These are phyloP conservation scores for Coregonus sp. DNA, from an alignment of 2,797 vertebrate species.

Conservation along the genomic window DNA sequence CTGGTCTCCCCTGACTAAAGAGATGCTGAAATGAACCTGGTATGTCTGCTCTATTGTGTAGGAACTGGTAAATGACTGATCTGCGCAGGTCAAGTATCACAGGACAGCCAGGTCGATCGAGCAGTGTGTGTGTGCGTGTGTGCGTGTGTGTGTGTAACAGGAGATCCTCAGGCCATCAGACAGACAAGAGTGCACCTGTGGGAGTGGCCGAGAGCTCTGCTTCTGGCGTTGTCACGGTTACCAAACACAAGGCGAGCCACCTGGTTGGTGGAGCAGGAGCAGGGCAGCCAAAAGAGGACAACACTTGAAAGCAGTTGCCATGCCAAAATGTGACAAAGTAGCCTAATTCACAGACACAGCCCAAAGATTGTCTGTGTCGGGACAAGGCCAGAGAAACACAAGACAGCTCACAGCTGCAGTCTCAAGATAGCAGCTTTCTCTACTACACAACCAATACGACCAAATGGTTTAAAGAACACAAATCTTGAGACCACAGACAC, in stretches of 20 bases:
- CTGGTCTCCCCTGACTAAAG: neutral
- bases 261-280: slow-evolving; percentile 58
- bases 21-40: neutral
- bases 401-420: slow-evolving; percentile 48
- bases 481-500: too few relatives aligned
- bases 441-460: too few relatives aligned
- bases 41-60: neutral
- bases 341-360: slow-evolving; percentile 43
- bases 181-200: slow-evolving; percentile 64
- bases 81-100: too few relatives aligned
- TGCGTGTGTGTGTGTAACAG: slow-evolving; percentile 6
- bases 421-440: slow-evolving; percentile 9
- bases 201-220: slow-evolving; percentile 37
- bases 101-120: too few relatives aligned
- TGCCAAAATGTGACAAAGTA: slow-evolving; percentile 49
- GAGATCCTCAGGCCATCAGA: slow-evolving; percentile 63
- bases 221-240: slow-evolving; percentile 58
- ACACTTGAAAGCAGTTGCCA: slow-evolving; percentile 57
- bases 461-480: too few relatives aligned
- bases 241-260: slow-evolving; percentile 54
- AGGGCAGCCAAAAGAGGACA: slow-evolving; percentile 21
- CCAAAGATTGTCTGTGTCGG: slow-evolving; percentile 40
- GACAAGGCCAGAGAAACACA: slow-evolving; percentile 25
- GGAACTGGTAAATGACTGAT: slow-evolving; percentile 28
- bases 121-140: slow-evolving; percentile 46